Base-by-base conservation (phyloP, 2,888 invertebrate genomes). In the Coelinius sp. region DNA sequence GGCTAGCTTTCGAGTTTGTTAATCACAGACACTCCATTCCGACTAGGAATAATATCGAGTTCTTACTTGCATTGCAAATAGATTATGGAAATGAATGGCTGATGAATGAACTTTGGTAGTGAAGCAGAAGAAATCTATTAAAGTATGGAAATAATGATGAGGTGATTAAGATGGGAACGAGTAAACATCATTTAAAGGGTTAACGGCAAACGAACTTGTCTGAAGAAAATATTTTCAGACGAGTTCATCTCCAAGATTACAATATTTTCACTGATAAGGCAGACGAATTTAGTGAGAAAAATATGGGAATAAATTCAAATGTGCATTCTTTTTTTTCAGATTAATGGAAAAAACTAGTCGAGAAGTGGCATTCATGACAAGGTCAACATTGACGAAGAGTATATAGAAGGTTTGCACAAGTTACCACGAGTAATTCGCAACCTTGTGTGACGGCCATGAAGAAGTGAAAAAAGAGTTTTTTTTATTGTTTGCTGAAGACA, bases 331-430 rank as follows among this genome's bases (percentile, higher is more conserved):
- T 56, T 25, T 53, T 53, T 53, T 53, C 1, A n/a, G 5, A 24
- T 25, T 1, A 22, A 53, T 25, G 53, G 12, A n/a, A 56, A 56
- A 56, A 56, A 56, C n/a, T n/a, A 24, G 14, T 25, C 4, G 14
- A 56, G n/a, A 56, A n/a, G n/a, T 56, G 56, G 24, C 25, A 56
- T 56, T 56, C 27, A 14, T 25, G 27, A 56, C 27, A 56, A 56
- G 56, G 56, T 56, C 56, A 24, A 27, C 25, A 56, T 56, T 56
- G 53, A 53, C 25, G 6, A 24, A 56, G 53, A 56, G 25, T 31
- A 8, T n/a, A n/a, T n/a, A n/a, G 31, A 31, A 31, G 31, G 31
- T 56, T 56, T 25, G 25, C 27, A 27, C 14, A n/a, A 24, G 22
- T 27, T 4, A n/a, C 25, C 14, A 3, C 25, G 25, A 14, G 25